These are phyloP conservation scores for Platichthys flesus DNA, from an alignment of 2,113 vertebrate genomes.

Conservation along the genomic window DNA sequence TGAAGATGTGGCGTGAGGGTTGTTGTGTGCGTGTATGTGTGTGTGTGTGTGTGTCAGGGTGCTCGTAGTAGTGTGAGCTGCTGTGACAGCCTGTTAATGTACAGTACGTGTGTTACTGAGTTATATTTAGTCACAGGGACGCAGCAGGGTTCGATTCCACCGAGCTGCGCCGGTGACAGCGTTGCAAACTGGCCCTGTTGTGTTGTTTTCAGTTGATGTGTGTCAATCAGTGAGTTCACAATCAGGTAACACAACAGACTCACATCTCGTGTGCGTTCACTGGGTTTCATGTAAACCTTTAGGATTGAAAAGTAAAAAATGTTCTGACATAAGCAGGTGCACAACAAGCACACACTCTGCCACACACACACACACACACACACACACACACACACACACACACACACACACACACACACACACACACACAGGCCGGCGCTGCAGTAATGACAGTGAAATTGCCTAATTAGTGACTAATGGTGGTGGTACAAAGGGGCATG, in stretches of 20 bases:
- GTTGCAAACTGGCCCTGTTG: slow-evolving; percentile 14
- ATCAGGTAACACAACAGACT: too few species aligned
- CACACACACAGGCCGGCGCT: too few species aligned
- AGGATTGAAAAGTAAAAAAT: too few species aligned
- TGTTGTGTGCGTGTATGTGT: slow-evolving; percentile 5
- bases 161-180: slow-evolving; percentile 34
- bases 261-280: too few species aligned
- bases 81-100: slow-evolving; percentile 65
- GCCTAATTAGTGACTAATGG: background rate
- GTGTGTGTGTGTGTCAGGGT: slow-evolving; percentile 13
- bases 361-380: too few species aligned
- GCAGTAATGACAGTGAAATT: background rate
- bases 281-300: too few species aligned
- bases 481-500: background rate
- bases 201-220: slow-evolving; percentile 5
- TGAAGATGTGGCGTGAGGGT: slow-evolving; percentile 38
- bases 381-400: too few species aligned
- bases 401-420: too few species aligned
- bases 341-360: background rate
- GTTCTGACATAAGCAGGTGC: too few species aligned
- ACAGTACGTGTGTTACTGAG: slow-evolving; percentile 40
- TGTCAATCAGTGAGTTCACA: too few species aligned
- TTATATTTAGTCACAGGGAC: slow-evolving; percentile 56
- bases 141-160: slow-evolving; percentile 51
- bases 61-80: slow-evolving; percentile 42